Evolutionary conservation across 1,140 invertebrate genomes (phyloP).

Genomic region (Phortica variegata): DNA sequence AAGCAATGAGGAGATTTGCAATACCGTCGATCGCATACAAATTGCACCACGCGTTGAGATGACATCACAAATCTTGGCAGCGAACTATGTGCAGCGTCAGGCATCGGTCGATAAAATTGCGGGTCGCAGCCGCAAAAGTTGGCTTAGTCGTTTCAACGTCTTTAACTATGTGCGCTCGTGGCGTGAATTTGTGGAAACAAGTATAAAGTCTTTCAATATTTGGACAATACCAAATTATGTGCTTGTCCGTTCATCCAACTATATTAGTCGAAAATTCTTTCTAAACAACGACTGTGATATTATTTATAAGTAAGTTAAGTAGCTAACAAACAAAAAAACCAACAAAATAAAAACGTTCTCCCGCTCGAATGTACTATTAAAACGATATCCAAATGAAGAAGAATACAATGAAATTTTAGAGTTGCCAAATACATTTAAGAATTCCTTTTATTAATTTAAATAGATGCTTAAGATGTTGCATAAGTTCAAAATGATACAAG

Average conservation of each 20-base stretch:
- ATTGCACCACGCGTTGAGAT: slow-evolving; percentile 51
- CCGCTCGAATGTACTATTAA: too few species aligned
- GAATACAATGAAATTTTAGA: too few species aligned
- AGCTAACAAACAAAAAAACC: too few species aligned
- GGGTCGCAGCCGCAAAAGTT: too few species aligned
- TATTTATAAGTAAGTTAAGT: slow-evolving; percentile 42
- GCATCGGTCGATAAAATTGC: too few species aligned
- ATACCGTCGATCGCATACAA: slow-evolving; percentile 52
- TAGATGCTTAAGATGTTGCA: too few species aligned
- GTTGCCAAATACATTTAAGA: too few species aligned
- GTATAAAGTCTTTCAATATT: slow-evolving; percentile 25
- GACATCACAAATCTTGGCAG: slow-evolving; percentile 20
- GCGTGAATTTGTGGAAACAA: slow-evolving; percentile 1
- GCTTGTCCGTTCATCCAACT: slow-evolving; percentile 38
- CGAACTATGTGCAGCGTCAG: neutral
- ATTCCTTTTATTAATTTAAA: too few species aligned
- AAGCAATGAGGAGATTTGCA: slow-evolving; percentile 51
- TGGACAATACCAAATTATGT: slow-evolving; percentile 50
- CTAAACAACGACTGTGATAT: slow-evolving; percentile 53
- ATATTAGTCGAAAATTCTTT: slow-evolving; percentile 41
- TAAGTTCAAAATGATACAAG: too few species aligned
- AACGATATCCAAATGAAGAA: too few species aligned
- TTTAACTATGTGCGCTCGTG: neutral
- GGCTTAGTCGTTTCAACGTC: slow-evolving; percentile 6
- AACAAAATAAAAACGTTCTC: too few species aligned